phyloP scores from a whole-genome alignment of 2,797 vertebrate species.

The Balearica regulorum region DNA sequence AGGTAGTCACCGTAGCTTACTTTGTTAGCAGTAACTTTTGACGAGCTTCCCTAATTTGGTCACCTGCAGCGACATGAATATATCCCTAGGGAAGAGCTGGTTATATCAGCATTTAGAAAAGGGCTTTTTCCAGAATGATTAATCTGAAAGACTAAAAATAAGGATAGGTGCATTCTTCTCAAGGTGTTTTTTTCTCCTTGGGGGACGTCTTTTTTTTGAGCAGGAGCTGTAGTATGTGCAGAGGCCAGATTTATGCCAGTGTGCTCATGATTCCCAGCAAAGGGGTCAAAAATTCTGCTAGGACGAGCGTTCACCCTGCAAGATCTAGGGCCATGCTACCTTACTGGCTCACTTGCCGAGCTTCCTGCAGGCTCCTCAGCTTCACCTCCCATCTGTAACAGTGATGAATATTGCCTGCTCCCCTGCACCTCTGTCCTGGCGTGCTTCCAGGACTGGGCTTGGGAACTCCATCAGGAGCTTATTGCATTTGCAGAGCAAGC shows the following conservation, averaged over 20 bases:
- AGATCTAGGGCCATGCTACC: not conserved
- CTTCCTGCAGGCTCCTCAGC: not conserved
- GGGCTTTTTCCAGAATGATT: slow-evolving; percentile 13
- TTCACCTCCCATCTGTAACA: not conserved
- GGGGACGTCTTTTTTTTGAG: not conserved
- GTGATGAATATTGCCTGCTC: not conserved
- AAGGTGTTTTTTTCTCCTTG: not conserved
- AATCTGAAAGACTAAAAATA: not conserved
- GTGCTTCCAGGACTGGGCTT: not conserved
- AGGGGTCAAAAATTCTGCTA: not conserved
- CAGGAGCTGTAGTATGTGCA: not conserved
- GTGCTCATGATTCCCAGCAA: not conserved
- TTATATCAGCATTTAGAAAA: not conserved
- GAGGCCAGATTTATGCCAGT: not conserved
- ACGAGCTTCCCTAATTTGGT: not conserved
- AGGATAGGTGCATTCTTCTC: not conserved
- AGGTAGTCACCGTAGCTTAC: not conserved
- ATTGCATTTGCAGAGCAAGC: not conserved
- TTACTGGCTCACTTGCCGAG: not conserved
- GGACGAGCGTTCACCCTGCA: not conserved
- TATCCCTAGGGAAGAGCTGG: not conserved
- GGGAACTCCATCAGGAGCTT: not conserved
- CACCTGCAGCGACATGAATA: slow-evolving; percentile 32
- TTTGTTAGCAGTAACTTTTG: not conserved
- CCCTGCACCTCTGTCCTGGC: not conserved